Evolutionary conservation across 2,888 invertebrate genomes (phyloP), one percentile per base, ranked within the genome.

Genomic region (Cheilosia scutellata): DNA sequence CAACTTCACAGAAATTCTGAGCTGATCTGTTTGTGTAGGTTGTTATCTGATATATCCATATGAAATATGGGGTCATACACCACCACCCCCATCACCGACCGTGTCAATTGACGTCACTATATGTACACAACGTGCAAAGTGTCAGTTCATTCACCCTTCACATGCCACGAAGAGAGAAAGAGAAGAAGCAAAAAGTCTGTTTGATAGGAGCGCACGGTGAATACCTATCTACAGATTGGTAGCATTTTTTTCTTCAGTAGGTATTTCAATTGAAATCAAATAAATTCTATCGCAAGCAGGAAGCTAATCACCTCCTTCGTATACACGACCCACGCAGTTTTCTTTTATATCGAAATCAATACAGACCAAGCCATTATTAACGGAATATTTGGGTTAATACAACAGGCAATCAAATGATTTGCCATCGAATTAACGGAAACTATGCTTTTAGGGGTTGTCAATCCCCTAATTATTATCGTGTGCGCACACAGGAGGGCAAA

Each of bases 51-150:
- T 70, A 70, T 70, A 57, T 42, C 44, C 42, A 33, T 60, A 75
- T 55, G 47, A 74, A 31, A 2, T 79, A 68, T 58, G 65, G 74
- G 78, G 78, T 75, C 82, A 70, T 51, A 68, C 49, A 49, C 79
- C 57, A 72, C 58, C 57, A 72, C 58, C 79, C 63, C 60, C 72
- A 37, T 47, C 47, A 49, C 51, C 63, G 75, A 49, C 51, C 63
- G 75, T 80, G 79, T 84, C 80, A 80, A 84, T 84, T 84, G 84
- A 84, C 84, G 80, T 84, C 80, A 84, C 80, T 68, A 66, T 11
- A 37, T 20, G 20, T 20, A 20, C 25, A 75, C 51, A 79, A 76
- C 70, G 70, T 71, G 75, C 75, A 79, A 65, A 71, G 57, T 74
- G 70, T 70, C 75, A 75, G 84, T 75, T 84, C 84, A 71, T 84